Conservation (phyloP, 2,888 invertebrate species). For the Caenorhabditis uteleia region DNA sequence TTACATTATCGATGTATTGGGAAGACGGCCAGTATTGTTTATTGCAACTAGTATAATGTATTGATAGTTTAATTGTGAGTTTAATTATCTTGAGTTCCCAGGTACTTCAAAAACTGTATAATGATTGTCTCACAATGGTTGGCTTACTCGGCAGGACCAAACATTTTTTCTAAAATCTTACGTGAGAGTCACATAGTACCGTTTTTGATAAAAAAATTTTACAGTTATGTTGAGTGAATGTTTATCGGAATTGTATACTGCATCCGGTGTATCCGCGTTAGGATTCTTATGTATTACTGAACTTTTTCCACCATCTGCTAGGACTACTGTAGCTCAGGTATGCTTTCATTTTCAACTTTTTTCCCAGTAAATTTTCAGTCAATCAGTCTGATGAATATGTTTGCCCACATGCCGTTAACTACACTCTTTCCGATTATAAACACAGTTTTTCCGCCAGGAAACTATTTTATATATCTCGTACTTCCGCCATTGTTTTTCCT, state of each 20-base stretch:
- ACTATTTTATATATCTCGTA: not conserved
- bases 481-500: not conserved
- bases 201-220: no score
- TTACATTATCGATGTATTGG: slow-evolving; percentile 17
- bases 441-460: not conserved
- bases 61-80: not conserved
- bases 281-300: slow-evolving; percentile 11
- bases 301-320: slow-evolving; percentile 26
- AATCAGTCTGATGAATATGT: not conserved
- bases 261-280: not conserved
- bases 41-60: slow-evolving; percentile 6
- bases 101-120: not conserved
- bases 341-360: no score
- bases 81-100: not conserved
- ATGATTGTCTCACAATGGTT: not conserved
- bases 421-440: not conserved
- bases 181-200: no score
- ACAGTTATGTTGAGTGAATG: not conserved
- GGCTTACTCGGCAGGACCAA: not conserved
- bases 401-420: not conserved
- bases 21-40: slow-evolving; percentile 17
- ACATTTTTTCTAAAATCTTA: not conserved
- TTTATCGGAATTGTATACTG: not conserved
- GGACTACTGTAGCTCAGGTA: slow-evolving; percentile 22
- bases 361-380: no score